Base-by-base conservation (phyloP, 2,888 invertebrate genomes). In the Nomada flava region DNA sequence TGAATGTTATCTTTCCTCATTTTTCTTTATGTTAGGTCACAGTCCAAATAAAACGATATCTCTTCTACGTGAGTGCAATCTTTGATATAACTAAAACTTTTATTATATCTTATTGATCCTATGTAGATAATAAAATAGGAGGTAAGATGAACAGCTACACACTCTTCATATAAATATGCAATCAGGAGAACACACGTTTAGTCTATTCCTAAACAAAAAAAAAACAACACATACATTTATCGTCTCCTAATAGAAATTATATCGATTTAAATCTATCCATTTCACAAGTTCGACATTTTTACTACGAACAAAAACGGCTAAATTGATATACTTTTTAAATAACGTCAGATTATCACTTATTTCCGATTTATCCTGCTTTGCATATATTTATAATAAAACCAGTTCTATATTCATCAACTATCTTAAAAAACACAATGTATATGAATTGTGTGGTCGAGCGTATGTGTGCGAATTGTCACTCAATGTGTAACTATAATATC, bases 121-220 rank as follows among this genome's bases (percentile, higher is more conserved):
- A 89, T 73, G 86, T 60, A 69, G 89, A 88, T 72, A 89, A 87
- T 78, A 86, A 87, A 89, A 89, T 88, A 79, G 79, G 87, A 87
- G 85, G 85, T 87, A 90, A 82, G 85, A 78, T 83, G 84, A 81
- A 86, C 89, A 81, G 83, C 84, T 87, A 89, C 71, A 82, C 69
- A 83, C 79, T 85, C 89, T 89, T 90, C 90, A 74, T 88, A 89
- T 76, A 90, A 89, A 90, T 89, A 91, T 87, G 87, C 85, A 89
- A 90, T 89, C 86, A 76, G 87, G 82, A 87, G 88, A 88, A 89
- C 86, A 86, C 79, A 85, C 78, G 82, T 87, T 88, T 88, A 90
- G 72, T 82, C 85, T 90, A 90, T 85, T 89, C 90, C 91, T 91
- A 90, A 89, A 91, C 88, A 90, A 89, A 89, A 87, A 84, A 91